Conservation (phyloP, 2,113 vertebrate species). For the Salvator merianae region DNA sequence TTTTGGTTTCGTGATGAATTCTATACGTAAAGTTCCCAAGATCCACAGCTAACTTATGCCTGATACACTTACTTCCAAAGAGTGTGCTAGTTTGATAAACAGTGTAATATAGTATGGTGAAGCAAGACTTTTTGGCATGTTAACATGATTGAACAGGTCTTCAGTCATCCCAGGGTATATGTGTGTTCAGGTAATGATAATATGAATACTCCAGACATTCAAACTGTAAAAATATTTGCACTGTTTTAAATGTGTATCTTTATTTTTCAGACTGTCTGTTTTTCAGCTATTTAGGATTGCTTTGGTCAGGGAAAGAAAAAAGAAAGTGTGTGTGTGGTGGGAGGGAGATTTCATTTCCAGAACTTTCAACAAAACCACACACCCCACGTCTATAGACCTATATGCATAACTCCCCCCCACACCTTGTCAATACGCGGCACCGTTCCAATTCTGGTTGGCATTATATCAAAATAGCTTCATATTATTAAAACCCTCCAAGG, state of each 20-base stretch:
- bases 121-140: neutral
- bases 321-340: neutral
- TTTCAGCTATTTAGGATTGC: neutral
- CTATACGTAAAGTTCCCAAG: neutral
- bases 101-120: neutral
- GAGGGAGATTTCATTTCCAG: slow-evolving; percentile 24
- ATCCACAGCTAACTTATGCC: too few relatives aligned
- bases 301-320: neutral
- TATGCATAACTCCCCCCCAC: slow-evolving; percentile 63
- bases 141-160: neutral
- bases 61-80: neutral
- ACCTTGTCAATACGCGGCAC: slow-evolving; percentile 76
- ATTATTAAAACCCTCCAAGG: slow-evolving; percentile 84
- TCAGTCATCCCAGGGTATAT: neutral
- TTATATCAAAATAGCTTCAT: slow-evolving; percentile 81
- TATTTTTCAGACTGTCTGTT: slow-evolving; percentile 37
- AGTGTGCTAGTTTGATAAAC: neutral
- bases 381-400: slow-evolving; percentile 61
- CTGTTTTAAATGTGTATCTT: slow-evolving; percentile 44
- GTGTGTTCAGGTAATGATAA: neutral
- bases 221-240: slow-evolving; percentile 30
- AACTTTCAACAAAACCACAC: slow-evolving; percentile 54
- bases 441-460: slow-evolving; percentile 76
- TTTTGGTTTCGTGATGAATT: neutral
- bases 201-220: neutral